Evolutionary conservation across 2,888 invertebrate genomes (phyloP).

Genomic region (Dorcus hopei): DNA sequence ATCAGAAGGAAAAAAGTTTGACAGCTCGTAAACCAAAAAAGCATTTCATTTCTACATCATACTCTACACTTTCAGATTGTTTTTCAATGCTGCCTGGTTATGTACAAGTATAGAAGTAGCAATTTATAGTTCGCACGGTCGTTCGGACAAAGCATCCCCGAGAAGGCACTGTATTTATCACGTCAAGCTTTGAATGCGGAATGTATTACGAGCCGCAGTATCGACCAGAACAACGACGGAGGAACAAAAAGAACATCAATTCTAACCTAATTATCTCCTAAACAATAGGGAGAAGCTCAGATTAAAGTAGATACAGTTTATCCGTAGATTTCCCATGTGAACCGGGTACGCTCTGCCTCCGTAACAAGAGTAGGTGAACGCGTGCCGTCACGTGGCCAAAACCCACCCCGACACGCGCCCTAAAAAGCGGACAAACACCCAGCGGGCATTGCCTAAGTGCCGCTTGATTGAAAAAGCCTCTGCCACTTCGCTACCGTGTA

Average conservation of each 20-base stretch:
- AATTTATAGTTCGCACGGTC: too few species aligned
- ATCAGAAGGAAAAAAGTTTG: too few species aligned
- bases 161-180: neutral
- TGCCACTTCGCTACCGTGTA: conserved; percentile 20
- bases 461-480: conserved; percentile 26
- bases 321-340: conserved; percentile 38
- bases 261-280: conserved; percentile 33
- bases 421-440: conserved; percentile 37
- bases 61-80: too few species aligned
- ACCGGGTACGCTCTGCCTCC: conserved; percentile 24
- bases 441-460: conserved; percentile 27
- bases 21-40: too few species aligned
- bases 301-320: conserved; percentile 31
- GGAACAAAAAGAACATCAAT: conserved; percentile 33
- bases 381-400: conserved; percentile 29
- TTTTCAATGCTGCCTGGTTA: too few species aligned
- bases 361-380: conserved; percentile 34
- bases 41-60: too few species aligned
- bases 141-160: too few species aligned
- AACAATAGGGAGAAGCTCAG: conserved; percentile 25
- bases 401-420: conserved; percentile 29
- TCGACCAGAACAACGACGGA: neutral
- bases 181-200: conserved; percentile 5
- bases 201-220: conserved; percentile 2
- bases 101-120: too few species aligned